phyloP scores from a whole-genome alignment of 2,797 vertebrate species.

The Diceros bicornis region DNA sequence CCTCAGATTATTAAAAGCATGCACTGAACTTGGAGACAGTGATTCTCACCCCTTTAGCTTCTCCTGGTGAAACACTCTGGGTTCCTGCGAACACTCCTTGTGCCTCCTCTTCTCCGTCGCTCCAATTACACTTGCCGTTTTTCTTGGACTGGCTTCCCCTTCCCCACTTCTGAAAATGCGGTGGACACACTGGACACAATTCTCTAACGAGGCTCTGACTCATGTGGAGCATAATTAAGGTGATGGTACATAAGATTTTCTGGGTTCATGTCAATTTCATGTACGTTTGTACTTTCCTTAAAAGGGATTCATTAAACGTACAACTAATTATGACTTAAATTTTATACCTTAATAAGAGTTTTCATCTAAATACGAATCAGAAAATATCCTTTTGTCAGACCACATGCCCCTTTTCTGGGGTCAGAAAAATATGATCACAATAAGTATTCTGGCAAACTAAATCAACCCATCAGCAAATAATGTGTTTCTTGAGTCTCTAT shows the following conservation, averaged over 20 bases:
- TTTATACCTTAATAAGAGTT: background rate
- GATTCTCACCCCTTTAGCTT: background rate
- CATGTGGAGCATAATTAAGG: accelerated
- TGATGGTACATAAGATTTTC: background rate
- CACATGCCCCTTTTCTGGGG: background rate
- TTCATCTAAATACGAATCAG: background rate
- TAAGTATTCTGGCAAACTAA: background rate
- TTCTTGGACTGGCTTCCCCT: background rate
- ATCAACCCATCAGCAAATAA: background rate
- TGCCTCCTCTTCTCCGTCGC: background rate
- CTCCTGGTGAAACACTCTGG: background rate
- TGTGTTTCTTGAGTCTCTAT: background rate
- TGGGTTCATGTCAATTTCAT: background rate
- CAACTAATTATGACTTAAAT: background rate
- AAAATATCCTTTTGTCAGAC: background rate
- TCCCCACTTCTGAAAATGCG: background rate
- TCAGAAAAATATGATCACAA: background rate
- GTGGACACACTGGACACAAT: background rate
- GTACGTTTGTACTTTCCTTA: background rate
- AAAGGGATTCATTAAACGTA: background rate
- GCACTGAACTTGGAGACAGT: background rate
- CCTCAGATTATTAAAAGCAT: background rate
- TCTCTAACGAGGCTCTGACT: background rate
- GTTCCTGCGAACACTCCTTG: accelerated
- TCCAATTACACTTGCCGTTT: background rate